Conservation (phyloP, 2,888 invertebrate genomes). For the Caenorhabditis sinica region DNA sequence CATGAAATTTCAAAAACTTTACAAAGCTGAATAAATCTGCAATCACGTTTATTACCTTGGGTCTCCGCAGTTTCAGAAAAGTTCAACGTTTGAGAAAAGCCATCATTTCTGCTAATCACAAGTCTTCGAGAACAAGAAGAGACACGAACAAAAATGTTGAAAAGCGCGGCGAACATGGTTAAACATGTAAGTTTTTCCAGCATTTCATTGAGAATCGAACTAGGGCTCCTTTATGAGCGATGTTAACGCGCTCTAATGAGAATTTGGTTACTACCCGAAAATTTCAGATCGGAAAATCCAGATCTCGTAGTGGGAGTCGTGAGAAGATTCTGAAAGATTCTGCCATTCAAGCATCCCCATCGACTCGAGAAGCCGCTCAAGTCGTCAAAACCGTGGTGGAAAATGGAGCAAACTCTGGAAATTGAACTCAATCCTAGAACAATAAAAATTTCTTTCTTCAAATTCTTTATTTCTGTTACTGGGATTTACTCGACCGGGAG, state of each 20-base stretch:
- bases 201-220: neutral
- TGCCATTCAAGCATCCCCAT: constrained; percentile 51
- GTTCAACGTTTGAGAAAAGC: too few species aligned
- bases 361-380: constrained; percentile 43
- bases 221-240: too few species aligned
- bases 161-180: constrained; percentile 10
- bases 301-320: constrained; percentile 53
- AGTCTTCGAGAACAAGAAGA: neutral
- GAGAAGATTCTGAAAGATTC: constrained; percentile 41
- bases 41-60: too few species aligned
- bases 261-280: neutral
- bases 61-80: too few species aligned
- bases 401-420: neutral
- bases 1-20: too few species aligned
- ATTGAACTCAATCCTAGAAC: neutral
- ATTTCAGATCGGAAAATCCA: constrained; percentile 33
- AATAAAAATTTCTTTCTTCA: neutral
- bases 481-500: constrained; percentile 21
- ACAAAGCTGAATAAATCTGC: too few species aligned
- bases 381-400: constrained; percentile 30
- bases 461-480: constrained; percentile 29
- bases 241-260: too few species aligned
- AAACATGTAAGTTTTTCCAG: constrained; percentile 14
- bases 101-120: neutral
- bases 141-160: constrained; percentile 11